These are phyloP conservation scores for Parotia lawesii DNA, from an alignment of 2,113 vertebrate species.

Conservation along the genomic window DNA sequence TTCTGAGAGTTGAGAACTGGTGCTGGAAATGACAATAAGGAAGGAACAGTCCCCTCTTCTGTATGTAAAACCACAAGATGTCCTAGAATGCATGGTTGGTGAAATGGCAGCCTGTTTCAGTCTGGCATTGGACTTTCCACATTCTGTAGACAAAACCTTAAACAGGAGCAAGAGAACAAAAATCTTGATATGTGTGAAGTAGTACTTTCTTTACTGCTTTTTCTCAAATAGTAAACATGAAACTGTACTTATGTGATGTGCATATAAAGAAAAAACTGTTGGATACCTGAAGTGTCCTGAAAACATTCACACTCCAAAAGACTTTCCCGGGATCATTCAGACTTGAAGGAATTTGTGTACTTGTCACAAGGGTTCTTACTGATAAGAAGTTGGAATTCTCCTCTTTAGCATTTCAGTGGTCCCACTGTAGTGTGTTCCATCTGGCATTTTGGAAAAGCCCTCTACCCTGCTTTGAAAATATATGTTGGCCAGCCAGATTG, in stretches of 20 bases:
- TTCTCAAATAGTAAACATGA: not conserved
- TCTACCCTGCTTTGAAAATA: not conserved
- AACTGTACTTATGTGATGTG: not conserved
- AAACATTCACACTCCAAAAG: not conserved
- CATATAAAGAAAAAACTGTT: not conserved
- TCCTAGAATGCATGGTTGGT: accelerated
- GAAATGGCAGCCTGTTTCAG: not conserved
- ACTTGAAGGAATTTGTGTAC: not conserved
- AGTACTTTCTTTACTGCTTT: not conserved
- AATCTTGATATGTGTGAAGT: not conserved
- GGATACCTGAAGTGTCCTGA: not conserved
- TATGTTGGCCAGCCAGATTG: not conserved
- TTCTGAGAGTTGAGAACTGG: not conserved
- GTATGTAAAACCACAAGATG: not conserved
- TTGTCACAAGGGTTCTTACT: not conserved
- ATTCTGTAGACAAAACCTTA: not conserved
- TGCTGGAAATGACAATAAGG: not conserved
- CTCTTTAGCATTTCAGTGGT: not conserved
- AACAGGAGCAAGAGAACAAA: not conserved
- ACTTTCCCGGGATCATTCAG: not conserved
- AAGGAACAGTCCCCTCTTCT: not conserved
- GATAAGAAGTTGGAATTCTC: not conserved
- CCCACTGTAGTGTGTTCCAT: not conserved
- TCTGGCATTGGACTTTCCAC: not conserved
- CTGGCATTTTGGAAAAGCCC: not conserved